Evolutionary conservation across 2,797 vertebrate genomes (phyloP), one percentile per base, ranked within the genome.

Genomic region (Scolopax bukidnonensis): DNA sequence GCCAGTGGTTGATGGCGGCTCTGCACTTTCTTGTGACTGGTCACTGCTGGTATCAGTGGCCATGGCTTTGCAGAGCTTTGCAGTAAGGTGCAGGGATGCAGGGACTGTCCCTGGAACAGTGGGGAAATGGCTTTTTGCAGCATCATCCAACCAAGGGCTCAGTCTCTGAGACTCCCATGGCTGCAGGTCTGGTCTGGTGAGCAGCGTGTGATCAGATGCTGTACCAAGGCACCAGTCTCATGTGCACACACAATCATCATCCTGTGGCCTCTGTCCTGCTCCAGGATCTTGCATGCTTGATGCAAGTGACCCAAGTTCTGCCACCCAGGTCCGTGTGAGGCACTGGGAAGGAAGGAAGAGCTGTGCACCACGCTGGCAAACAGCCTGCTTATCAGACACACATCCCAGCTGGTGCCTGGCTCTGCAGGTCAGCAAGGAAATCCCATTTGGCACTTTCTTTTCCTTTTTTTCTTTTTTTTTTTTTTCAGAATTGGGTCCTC

Each of bases 201-300:
- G 21, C 45, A 45, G 68, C 1, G 1, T 17, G 65, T 8, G 16
- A 25, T 25, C 41, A 41, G 68, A 4, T 28, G 27, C 48, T 40
- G 24, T 33, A n/a, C 23, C 8, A 13, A 18, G 7, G 15, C 38
- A 28, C 13, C 32, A 8, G n/a, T 6, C 6, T 61, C 16, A 7
- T 11, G 20, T 15, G 41, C 25, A 36, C 30, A 6, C 1, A 0
- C 57, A 30, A 13, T 14, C 21, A 20, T n/a, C 9, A 1, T 24
- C 41, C 57, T 25, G 25, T 14, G 12, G 50, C 57, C 32, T 20
- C 50, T 64, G 40, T 40, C 24, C n/a, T 40, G 40, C 48, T 77
- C 50, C 75, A 48, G 65, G 65, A 54, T 25, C 65, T 47, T 20
- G 23, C 33, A 6, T 6, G 19, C 28, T 54, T 24, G 33, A 16